Conservation (phyloP, 1,140 invertebrate species). For the Stratiolaelaps scimitus region DNA sequence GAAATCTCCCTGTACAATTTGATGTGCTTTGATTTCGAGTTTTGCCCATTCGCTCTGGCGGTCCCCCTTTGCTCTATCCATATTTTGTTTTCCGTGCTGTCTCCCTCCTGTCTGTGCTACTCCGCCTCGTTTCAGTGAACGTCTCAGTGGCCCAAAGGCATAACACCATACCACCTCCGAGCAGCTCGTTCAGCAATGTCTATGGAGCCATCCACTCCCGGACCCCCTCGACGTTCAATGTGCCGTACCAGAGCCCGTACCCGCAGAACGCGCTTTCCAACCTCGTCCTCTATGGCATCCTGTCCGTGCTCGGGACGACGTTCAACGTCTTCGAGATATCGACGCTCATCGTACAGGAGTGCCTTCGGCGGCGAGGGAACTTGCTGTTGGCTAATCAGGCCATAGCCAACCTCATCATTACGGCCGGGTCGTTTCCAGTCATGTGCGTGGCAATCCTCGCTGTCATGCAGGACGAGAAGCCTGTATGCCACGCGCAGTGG, state of each 20-base stretch:
- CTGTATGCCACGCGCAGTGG: slow-evolving; percentile 54
- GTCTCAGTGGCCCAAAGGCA: slow-evolving; percentile 19
- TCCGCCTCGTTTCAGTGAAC: not conserved
- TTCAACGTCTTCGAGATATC: slow-evolving; percentile 35
- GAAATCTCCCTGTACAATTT: too few relatives aligned
- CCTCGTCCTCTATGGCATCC: slow-evolving; percentile 32
- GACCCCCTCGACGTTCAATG: slow-evolving; percentile 24
- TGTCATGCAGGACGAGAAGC: slow-evolving; percentile 47
- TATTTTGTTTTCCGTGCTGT: too few relatives aligned
- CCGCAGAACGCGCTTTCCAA: slow-evolving; percentile 26
- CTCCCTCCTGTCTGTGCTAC: too few relatives aligned
- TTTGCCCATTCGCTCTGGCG: too few relatives aligned
- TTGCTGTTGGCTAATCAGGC: slow-evolving; percentile 61
- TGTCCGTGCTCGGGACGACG: slow-evolving; percentile 34
- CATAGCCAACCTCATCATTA: slow-evolving; percentile 57
- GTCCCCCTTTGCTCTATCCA: too few relatives aligned
- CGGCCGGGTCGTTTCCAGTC: slow-evolving; percentile 55
- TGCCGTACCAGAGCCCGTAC: slow-evolving; percentile 21
- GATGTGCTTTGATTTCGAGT: too few relatives aligned
- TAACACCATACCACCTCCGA: slow-evolving; percentile 28
- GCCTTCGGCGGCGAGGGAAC: slow-evolving; percentile 48
- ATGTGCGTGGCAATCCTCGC: slow-evolving; percentile 52
- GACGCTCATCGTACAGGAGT: slow-evolving; percentile 34
- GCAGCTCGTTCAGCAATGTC: slow-evolving; percentile 20
- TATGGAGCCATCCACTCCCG: slow-evolving; percentile 16